Base-by-base conservation (phyloP, 2,113 vertebrate genomes). In the Elephantulus edwardii region DNA sequence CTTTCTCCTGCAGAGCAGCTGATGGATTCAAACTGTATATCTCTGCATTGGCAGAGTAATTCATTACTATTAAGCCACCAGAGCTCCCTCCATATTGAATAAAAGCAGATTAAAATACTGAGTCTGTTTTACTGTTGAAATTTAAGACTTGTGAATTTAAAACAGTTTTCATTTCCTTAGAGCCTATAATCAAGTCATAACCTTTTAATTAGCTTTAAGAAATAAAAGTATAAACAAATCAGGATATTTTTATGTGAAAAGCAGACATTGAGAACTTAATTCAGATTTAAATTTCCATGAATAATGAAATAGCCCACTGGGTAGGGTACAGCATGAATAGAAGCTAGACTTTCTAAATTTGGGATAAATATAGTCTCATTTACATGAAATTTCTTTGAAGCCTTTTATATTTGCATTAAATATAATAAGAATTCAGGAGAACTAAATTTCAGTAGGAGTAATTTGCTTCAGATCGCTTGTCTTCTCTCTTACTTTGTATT, bases 191-290 rank as follows among this genome's bases (percentile, higher is more conserved):
- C 35, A 95, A 94, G 30, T 40, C 14, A 70, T 95, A 90, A 86
- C 14, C 71, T 91, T 96, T 94, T 90, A 94, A 85, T 88, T 92
- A 72, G 48, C 76, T 88, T 93, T 92, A 60, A n/a, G 72, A 90
- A 91, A 80, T 84, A 90, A 83, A 88, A 66, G 16, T 82, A 82
- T 70, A 85, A 88, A 89, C 54, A 91, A 76, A 88, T 88, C 5
- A 70, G 71, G 13, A n/a, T 74, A 68, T 70, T 88, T 70, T 93
- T 56, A 80, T 76, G 44, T 52, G 40, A 91, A 83, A 56, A 85
- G 8, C 54, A 86, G 58, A 88, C 33, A 64, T 85, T 79, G 40
- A 92, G 77, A 84, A 75, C 24, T 78, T 86, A 74, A 46, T 89
- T 94, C 35, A 87, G 72, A 84, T 46, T 64, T 78, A 92, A 89